Evolutionary conservation across 2,888 invertebrate species (phyloP).

Genomic region (Strigamia crassipes): DNA sequence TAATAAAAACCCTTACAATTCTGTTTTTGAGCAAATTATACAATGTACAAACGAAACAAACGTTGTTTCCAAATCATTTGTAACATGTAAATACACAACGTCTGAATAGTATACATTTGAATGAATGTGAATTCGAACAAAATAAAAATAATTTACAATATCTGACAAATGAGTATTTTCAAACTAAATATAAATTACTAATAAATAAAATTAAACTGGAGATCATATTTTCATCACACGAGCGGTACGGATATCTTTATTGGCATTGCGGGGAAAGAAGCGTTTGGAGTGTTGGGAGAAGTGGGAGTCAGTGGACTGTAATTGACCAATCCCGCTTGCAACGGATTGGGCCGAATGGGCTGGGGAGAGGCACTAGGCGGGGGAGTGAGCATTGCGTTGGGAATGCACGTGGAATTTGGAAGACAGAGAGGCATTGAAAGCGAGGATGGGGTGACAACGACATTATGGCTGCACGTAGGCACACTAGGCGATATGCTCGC

Average conservation of each 20-base stretch:
- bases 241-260: slow-evolving; percentile 11
- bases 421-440: neutral
- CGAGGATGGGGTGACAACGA: neutral
- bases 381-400: slow-evolving; percentile 25
- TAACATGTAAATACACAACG: neutral
- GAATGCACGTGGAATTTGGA: neutral
- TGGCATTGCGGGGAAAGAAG: neutral
- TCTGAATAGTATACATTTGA: neutral
- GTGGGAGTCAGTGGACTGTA: slow-evolving; percentile 39
- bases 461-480: neutral
- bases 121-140: neutral
- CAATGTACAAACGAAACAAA: neutral
- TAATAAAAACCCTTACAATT: neutral
- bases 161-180: neutral
- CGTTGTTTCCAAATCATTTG: neutral
- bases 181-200: neutral
- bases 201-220: neutral
- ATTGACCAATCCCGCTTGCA: neutral
- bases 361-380: slow-evolving; percentile 42
- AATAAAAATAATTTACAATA: neutral
- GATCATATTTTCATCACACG: neutral
- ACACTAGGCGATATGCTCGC: neutral
- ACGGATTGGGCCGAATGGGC: neutral
- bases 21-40: neutral
- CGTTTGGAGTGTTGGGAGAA: slow-evolving; percentile 36